Base-by-base conservation (phyloP, 2,113 vertebrate species). In the Argyrosomus japonicus region DNA sequence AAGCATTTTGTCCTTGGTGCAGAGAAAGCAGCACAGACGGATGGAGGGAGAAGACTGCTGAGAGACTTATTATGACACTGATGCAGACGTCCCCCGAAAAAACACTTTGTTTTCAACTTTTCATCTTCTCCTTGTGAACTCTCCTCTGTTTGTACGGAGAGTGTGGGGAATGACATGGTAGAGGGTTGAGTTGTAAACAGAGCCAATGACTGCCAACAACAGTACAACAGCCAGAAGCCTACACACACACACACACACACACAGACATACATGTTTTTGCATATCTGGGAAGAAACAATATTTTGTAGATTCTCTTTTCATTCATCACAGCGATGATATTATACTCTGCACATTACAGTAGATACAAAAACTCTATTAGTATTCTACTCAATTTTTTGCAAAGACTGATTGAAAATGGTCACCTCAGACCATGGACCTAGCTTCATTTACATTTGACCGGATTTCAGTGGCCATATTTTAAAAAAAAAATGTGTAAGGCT, bases 1-100 rank as follows among this genome's bases (percentile, higher is more conserved):
- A 88, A 91, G 88, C 88, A 90, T 90, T 91, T 88, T 92, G 89
- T 91, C 89, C 88, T 90, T 71, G 82, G 77, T 91, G 82, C 86
- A 64, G 81, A 83, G 90, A 80, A 86, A 87, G 75, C 74, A 25
- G 68, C 40, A 17, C 56, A 77, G 84, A 77, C 18, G 29, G 70
- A 70, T 25, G 77, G 71, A 74, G 32, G 72, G 45, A 90, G 88
- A 65, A 48, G 77, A 78, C 63, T 68, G 77, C 68, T 69, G 63
- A 74, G 78, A 75, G 82, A 82, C 81, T 83, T 53, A 79, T 81
- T 83, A 82, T 77, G 76, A 82, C 71, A 70, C 70, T 79, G 76
- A 89, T 84, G 80, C 62, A 53, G 72, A 74, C 23, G 5, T 14
- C 32, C 7, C 43, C 45, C 56, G 3, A 4, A 5, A 4, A 77